phyloP scores from a whole-genome alignment of 2,888 invertebrate species.

The Aelia acuminata region DNA sequence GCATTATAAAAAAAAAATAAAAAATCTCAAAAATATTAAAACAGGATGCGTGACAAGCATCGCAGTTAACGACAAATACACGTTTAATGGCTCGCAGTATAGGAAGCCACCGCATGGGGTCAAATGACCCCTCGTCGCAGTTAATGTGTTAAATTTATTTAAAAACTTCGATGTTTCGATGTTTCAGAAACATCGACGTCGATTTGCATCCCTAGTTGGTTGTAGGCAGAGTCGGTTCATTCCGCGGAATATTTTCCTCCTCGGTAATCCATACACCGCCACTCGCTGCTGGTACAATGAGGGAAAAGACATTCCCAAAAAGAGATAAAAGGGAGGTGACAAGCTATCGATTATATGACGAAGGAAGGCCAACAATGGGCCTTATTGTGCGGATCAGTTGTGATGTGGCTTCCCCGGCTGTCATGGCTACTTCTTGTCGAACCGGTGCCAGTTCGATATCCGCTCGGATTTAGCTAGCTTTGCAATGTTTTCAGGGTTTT shows the following conservation, averaged over 20 bases:
- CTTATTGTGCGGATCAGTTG: not conserved
- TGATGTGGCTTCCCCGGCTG: not conserved
- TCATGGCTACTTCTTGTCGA: not conserved
- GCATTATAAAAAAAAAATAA: too few relatives aligned
- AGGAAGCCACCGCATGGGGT: too few relatives aligned
- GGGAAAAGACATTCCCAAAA: conserved; percentile 6
- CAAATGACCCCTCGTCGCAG: too few relatives aligned
- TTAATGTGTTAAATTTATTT: too few relatives aligned
- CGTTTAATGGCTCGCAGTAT: too few relatives aligned
- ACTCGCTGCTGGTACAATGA: not conserved
- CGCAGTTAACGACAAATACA: too few relatives aligned
- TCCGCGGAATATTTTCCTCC: not conserved
- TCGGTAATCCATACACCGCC: not conserved
- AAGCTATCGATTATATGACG: conserved; percentile 1
- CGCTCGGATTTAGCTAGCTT: not conserved
- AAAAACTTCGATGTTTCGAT: too few relatives aligned
- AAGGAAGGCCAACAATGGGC: conserved; percentile 19
- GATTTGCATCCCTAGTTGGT: too few relatives aligned
- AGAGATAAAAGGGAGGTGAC: not conserved
- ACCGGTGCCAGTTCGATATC: not conserved
- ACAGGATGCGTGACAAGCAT: too few relatives aligned
- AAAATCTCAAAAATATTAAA: too few relatives aligned
- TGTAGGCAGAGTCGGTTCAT: not conserved
- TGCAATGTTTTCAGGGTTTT: too few relatives aligned
- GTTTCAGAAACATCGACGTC: too few relatives aligned